Conservation (phyloP, 2,888 invertebrate species). For the Hyposoter dolosus region DNA sequence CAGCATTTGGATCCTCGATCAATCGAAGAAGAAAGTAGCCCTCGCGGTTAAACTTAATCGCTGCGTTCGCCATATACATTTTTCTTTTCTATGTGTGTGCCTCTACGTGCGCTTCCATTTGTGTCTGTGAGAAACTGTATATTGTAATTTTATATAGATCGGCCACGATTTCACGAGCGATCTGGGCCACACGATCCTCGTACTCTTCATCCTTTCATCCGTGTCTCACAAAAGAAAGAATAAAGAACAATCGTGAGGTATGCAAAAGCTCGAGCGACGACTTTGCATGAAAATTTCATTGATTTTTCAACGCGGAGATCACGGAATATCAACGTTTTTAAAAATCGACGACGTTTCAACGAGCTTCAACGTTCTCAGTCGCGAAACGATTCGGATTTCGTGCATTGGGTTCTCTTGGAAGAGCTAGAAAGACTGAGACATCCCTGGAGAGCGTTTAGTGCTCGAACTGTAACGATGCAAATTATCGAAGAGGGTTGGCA, state of each 20-base stretch:
- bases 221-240: constrained; percentile 27
- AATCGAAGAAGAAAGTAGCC: constrained; percentile 66
- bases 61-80: constrained; percentile 7
- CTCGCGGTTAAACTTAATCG: constrained; percentile 44
- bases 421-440: constrained; percentile 9
- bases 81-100: background rate
- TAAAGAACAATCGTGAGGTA: background rate
- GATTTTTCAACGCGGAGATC: background rate
- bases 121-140: constrained; percentile 21
- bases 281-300: background rate
- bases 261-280: background rate
- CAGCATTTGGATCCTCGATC: constrained; percentile 47
- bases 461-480: constrained; percentile 46
- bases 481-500: constrained; percentile 29
- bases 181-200: constrained; percentile 59
- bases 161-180: constrained; percentile 61
- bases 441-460: constrained; percentile 48
- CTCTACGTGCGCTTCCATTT: background rate
- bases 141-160: constrained; percentile 48
- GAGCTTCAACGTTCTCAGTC: background rate
- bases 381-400: background rate
- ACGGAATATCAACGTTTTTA: constrained; percentile 3
- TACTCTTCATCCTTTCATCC: constrained; percentile 49
- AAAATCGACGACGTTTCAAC: background rate
- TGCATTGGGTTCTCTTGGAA: background rate